phyloP scores from a whole-genome alignment of 1,140 invertebrate genomes.

The Oscheius sp. region DNA sequence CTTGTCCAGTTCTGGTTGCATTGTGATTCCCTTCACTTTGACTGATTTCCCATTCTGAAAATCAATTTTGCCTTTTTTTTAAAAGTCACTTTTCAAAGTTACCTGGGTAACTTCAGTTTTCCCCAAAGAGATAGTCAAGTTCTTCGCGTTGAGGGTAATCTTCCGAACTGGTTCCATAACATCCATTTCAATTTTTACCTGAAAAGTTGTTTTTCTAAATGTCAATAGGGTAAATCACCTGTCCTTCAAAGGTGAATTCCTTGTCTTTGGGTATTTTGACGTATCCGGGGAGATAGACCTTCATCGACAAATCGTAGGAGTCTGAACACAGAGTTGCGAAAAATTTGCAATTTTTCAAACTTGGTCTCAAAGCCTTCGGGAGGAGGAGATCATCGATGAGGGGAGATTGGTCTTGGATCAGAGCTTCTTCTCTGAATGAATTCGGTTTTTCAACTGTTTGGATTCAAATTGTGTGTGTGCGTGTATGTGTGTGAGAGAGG shows the following conservation, averaged over 20 bases:
- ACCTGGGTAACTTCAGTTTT: neutral
- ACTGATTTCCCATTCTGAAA: slow-evolving; percentile 8
- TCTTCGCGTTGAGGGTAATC: slow-evolving; percentile 19
- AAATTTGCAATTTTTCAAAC: neutral
- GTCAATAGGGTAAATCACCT: slow-evolving; percentile 5
- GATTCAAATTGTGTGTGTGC: too few relatives aligned
- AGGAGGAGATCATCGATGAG: slow-evolving; percentile 8
- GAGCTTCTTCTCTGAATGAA: too few relatives aligned
- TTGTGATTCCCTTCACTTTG: slow-evolving; percentile 2
- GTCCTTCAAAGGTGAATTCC: slow-evolving; percentile 30
- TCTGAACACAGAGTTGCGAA: neutral
- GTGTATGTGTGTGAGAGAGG: too few relatives aligned
- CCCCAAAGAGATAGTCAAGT: slow-evolving; percentile 6
- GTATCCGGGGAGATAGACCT: slow-evolving; percentile 31
- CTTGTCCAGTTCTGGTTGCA: slow-evolving; percentile 1
- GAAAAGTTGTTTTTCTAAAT: neutral
- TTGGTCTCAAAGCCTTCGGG: slow-evolving; percentile 12
- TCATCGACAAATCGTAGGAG: slow-evolving; percentile 16
- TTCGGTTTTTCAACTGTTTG: too few relatives aligned
- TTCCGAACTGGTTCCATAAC: slow-evolving; percentile 4
- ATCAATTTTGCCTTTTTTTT: slow-evolving; percentile 8
- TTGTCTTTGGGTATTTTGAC: neutral
- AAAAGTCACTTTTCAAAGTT: neutral
- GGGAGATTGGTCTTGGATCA: neutral
- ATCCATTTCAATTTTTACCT: slow-evolving; percentile 18